phyloP scores from a whole-genome alignment of 2,888 invertebrate genomes.

The Ferrisia virgata region DNA sequence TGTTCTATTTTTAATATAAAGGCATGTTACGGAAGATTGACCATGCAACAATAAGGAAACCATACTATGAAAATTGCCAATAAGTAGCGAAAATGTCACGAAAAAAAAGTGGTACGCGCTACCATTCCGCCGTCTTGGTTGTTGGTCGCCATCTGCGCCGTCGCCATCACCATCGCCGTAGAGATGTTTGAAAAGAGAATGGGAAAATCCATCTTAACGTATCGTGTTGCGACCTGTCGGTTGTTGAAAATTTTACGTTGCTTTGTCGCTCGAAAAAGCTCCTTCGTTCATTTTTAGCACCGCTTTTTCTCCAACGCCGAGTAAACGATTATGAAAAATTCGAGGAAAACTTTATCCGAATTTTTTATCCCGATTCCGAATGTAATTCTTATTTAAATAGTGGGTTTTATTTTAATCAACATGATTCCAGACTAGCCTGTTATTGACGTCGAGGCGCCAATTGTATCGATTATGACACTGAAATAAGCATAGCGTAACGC shows the following conservation, averaged over 20 bases:
- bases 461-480: constrained; percentile 30
- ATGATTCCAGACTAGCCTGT: background rate
- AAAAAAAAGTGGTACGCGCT: background rate
- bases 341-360: background rate
- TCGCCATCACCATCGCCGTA: background rate
- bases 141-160: background rate
- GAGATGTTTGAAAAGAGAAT: background rate
- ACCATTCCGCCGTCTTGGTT: no score
- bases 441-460: constrained; percentile 34
- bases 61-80: background rate
- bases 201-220: background rate
- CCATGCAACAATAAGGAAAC: constrained; percentile 20
- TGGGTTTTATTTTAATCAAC: constrained; percentile 1
- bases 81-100: background rate
- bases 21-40: background rate
- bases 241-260: background rate
- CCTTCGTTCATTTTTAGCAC: background rate
- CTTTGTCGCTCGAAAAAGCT: background rate
- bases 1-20: background rate
- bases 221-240: background rate
- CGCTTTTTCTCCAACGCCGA: background rate
- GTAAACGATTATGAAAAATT: background rate
- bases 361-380: background rate
- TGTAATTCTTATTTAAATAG: background rate
- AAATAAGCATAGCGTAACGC: constrained; percentile 28